Base-by-base conservation (phyloP, 1,140 invertebrate genomes). In the Rhagoletis pomonella region DNA sequence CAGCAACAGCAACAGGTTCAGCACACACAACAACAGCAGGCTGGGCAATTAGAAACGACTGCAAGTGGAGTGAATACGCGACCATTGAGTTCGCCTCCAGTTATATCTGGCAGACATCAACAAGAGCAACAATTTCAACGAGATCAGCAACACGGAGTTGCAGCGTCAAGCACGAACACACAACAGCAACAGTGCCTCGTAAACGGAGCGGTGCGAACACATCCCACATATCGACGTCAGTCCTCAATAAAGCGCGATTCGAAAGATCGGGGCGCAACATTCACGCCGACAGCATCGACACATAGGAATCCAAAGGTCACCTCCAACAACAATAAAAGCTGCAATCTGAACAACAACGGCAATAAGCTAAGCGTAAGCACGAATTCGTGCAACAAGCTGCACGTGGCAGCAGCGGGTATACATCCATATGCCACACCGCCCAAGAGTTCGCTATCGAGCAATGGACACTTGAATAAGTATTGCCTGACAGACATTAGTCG, bases 381-480 rank as follows among this genome's bases (percentile, higher is more conserved):
- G 86, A 92, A 92, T 88, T 92, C 91, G 86, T 92, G 91, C 90
- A 90, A 92, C 89, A 92, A 91, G 88, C 89, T 92, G 88, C 90
- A 92, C 88, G 90, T 89, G 73, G 17, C 73, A 14, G 50, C 73
- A 10, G 67, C 62, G 65, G 87, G 84, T 42, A 85, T 69, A 62
- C 59, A 88, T 29, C 77, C 86, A 55, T 90, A 91, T 88, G 90
- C 90, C 29, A 90, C 88, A 86, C 92, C 91, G 87, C 91, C 91
- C 86, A 92, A 93, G 89, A 91, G 90, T 77, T 93, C 92, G 85
- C 88, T 92, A 58, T 92, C 91, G 81, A 93, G 92, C 90, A 92
- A 92, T 90, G 91, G 91, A 4, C 92, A 93, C 87, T 88, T 93
- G 85, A 92, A 93, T 88, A 93, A 93, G 86, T 90, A 92, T 89